phyloP scores from a whole-genome alignment of 1,140 invertebrate genomes.

The Mycetomoellerius zeteki region DNA sequence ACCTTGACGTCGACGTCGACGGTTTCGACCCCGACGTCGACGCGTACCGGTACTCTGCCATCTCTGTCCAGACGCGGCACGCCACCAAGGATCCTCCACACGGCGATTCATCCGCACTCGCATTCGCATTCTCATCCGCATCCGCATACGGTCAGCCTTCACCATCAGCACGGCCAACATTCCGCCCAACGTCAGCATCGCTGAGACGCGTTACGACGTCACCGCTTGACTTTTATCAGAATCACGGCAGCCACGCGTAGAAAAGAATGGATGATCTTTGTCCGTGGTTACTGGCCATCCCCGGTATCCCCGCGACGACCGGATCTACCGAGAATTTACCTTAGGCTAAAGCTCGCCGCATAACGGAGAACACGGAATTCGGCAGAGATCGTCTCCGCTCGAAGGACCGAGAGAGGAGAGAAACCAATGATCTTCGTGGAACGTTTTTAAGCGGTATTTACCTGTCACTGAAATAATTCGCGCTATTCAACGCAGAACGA shows the following conservation, averaged over 20 bases:
- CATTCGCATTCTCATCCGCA: conserved; percentile 41
- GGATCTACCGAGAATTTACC: neutral
- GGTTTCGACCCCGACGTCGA: conserved; percentile 75
- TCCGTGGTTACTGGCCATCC: neutral
- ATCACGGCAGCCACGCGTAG: conserved; percentile 13
- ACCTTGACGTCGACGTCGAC: conserved; percentile 83
- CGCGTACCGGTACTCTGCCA: conserved; percentile 54
- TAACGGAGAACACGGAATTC: conserved; percentile 24
- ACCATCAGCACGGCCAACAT: conserved; percentile 79
- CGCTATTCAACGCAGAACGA: conserved; percentile 14
- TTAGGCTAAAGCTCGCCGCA: neutral
- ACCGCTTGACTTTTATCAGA: neutral
- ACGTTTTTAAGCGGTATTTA: conserved; percentile 29
- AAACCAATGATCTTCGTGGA: neutral
- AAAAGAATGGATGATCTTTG: conserved; percentile 10
- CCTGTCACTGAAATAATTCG: conserved; percentile 27
- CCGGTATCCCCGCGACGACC: conserved; percentile 5
- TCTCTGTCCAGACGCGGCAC: conserved; percentile 75
- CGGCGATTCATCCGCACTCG: conserved; percentile 59
- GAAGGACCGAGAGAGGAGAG: neutral
- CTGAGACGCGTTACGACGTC: conserved; percentile 73
- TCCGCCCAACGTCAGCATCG: conserved; percentile 82
- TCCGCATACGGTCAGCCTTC: conserved; percentile 69
- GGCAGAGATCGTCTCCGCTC: neutral
- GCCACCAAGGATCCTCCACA: conserved; percentile 78